Conservation (phyloP, 2,888 invertebrate genomes). For the Drosophila differens region DNA sequence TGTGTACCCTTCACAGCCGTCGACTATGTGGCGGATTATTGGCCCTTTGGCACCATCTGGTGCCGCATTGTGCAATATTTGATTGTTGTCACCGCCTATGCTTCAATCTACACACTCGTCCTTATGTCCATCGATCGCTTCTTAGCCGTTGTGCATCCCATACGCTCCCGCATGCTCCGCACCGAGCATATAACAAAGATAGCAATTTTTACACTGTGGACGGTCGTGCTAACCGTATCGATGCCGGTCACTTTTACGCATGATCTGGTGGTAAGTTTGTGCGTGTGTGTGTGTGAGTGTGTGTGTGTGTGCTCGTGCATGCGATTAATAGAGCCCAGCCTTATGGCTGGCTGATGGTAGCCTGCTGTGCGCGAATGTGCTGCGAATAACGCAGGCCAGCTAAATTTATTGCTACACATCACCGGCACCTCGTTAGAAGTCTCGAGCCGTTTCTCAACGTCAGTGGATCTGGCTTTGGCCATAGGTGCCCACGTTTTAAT, state of each 20-base stretch:
- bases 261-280: conserved; percentile 87
- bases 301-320: neutral
- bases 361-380: conserved; percentile 73
- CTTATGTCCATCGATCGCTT: conserved; percentile 96
- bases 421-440: conserved; percentile 81
- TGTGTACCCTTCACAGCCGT: conserved; percentile 97
- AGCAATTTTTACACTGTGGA: conserved; percentile 92
- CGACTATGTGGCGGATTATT: conserved; percentile 92
- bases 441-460: conserved; percentile 57
- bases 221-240: conserved; percentile 90
- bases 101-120: conserved; percentile 96
- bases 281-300: neutral
- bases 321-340: neutral
- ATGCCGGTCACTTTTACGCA: conserved; percentile 91
- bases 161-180: conserved; percentile 92
- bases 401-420: conserved; percentile 83
- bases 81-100: conserved; percentile 95
- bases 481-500: conserved; percentile 31
- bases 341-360: conserved; percentile 9
- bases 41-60: conserved; percentile 96
- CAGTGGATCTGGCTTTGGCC: conserved; percentile 42
- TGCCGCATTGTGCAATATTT: conserved; percentile 96
- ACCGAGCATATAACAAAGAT: conserved; percentile 92
- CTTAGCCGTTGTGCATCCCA: conserved; percentile 96
- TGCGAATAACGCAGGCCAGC: conserved; percentile 73